A percentile compares a stretch with the other conserved stretches of the same genome.
phyloP scores from a whole-genome alignment of 2,888 invertebrate genomes.

The Lucinisca nassula region DNA sequence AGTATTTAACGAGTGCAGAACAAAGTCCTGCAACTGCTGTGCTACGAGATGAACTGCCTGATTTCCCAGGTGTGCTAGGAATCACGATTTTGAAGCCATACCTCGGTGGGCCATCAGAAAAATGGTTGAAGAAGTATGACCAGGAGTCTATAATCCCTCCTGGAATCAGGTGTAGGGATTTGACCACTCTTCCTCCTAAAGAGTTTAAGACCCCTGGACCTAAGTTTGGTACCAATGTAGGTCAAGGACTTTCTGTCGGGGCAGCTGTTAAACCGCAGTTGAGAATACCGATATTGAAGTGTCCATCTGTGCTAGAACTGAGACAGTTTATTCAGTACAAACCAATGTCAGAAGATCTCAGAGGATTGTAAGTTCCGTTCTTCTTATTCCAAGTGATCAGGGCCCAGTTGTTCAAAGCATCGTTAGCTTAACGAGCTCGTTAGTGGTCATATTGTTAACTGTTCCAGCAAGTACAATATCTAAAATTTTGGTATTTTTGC shows the following conservation, averaged over 20 bases:
- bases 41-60: conserved; percentile 85
- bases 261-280: conserved; percentile 73
- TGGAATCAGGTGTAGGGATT: conserved; percentile 85
- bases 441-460: no score
- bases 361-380: conserved; percentile 38
- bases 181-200: conserved; percentile 84
- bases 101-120: conserved; percentile 81
- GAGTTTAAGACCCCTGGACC: conserved; percentile 86
- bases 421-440: no score
- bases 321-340: conserved; percentile 86
- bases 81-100: conserved; percentile 86
- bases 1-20: conserved; percentile 85
- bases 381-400: background rate
- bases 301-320: conserved; percentile 84
- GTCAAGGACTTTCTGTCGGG: conserved; percentile 85
- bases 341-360: conserved; percentile 80
- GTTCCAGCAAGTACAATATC: no score
- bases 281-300: conserved; percentile 83
- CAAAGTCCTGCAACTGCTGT: conserved; percentile 86
- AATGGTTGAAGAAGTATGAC: conserved; percentile 86
- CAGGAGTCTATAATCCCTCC: conserved; percentile 86
- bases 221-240: conserved; percentile 85
- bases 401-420: no score
- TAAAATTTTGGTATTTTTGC: no score
- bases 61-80: conserved; percentile 86